Percentiles rank a stretch among this genome's conserved stretches.
These are phyloP conservation scores for Dasysyrphus tricinctus DNA, from an alignment of 2,888 invertebrate species.

Conservation along the genomic window DNA sequence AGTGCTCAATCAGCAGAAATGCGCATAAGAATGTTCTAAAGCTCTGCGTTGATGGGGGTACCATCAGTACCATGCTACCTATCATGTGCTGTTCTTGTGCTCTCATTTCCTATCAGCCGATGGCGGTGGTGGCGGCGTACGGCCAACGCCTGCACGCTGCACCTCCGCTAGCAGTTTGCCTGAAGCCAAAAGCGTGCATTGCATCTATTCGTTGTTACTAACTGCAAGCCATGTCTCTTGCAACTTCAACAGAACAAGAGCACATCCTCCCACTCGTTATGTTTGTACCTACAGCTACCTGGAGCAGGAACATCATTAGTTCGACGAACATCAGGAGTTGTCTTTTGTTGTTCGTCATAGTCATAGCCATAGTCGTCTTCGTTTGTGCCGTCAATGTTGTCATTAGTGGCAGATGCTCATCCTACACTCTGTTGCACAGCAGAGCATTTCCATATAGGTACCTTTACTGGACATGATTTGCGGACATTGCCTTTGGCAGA, in stretches of 20 bases:
- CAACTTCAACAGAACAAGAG: slow-evolving; percentile 49
- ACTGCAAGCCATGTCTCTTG: slow-evolving; percentile 49
- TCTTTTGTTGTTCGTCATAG: slow-evolving; percentile 73
- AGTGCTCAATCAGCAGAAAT: slow-evolving; percentile 71
- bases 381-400: slow-evolving; percentile 61
- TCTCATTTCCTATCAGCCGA: slow-evolving; percentile 60
- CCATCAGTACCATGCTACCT: slow-evolving; percentile 1
- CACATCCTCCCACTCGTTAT: slow-evolving; percentile 63
- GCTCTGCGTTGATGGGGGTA: slow-evolving; percentile 37
- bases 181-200: slow-evolving; percentile 56
- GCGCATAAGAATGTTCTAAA: slow-evolving; percentile 57
- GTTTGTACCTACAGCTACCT: slow-evolving; percentile 44
- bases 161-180: slow-evolving; percentile 26
- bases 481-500: slow-evolving; percentile 54
- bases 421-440: slow-evolving; percentile 37
- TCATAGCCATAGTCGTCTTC: slow-evolving; percentile 4
- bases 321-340: slow-evolving; percentile 68
- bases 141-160: slow-evolving; percentile 66
- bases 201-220: slow-evolving; percentile 43
- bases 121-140: slow-evolving; percentile 27
- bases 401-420: slow-evolving; percentile 70
- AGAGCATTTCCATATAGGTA: slow-evolving; percentile 35
- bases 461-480: slow-evolving; percentile 38
- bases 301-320: slow-evolving; percentile 69
- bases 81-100: slow-evolving; percentile 35